Percentiles rank a stretch among this genome's conserved stretches.
These are phyloP conservation scores for Bufo bufo DNA, from an alignment of 2,113 vertebrate species.

Conservation along the genomic window DNA sequence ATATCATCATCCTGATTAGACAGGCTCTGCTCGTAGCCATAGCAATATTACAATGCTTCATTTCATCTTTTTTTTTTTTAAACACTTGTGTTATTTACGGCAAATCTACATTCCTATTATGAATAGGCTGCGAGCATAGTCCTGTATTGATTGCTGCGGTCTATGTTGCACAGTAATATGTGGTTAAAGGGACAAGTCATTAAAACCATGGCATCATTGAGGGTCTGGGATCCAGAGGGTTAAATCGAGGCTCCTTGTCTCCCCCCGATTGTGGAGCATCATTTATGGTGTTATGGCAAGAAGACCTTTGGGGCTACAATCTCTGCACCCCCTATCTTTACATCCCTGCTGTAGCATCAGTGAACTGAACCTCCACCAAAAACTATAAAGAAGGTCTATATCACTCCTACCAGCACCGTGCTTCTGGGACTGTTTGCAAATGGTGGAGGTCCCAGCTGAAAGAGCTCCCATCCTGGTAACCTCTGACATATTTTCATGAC, in stretches of 20 bases:
- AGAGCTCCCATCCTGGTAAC: no score
- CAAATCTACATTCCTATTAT: neutral
- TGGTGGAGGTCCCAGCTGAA: no score
- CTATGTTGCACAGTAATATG: neutral
- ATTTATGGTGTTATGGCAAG: no score
- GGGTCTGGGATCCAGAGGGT: neutral
- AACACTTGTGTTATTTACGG: neutral
- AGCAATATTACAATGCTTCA: constrained; percentile 12
- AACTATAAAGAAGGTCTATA: no score
- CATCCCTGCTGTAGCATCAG: no score
- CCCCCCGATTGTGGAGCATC: no score
- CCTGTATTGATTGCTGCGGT: neutral
- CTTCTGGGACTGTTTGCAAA: no score
- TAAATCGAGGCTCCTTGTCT: neutral
- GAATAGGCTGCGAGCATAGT: neutral
- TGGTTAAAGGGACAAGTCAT: neutral
- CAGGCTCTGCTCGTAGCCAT: neutral
- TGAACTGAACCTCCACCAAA: no score
- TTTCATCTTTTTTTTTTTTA: constrained; percentile 6
- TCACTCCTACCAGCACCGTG: no score
- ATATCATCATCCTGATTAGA: constrained; percentile 18
- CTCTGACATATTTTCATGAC: no score
- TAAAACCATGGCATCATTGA: neutral
- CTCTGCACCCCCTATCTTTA: no score
- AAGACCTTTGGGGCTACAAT: no score